Base-by-base conservation (phyloP, 2,888 invertebrate genomes). In the Drosophila falleni region DNA sequence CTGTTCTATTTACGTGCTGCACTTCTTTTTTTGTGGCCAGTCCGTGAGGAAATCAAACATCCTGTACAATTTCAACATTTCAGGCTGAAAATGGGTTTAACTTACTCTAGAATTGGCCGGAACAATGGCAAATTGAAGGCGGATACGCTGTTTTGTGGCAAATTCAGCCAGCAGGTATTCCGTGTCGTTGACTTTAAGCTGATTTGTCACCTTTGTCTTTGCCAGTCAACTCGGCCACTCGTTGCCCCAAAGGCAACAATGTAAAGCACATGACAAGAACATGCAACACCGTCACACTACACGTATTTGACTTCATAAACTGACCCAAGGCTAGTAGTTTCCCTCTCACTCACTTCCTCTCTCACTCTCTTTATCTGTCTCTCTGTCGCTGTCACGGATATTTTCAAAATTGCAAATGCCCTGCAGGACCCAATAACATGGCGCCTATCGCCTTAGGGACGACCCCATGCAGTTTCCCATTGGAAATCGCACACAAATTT, bases 31-130 rank as follows among this genome's bases (percentile, higher is more conserved):
- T 53, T 55, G 44, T 49, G 44, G 58, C 15, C 16, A 29, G 71
- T 87, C 86, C 83, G 50, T 56, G 71, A 78, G 89, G 89, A 89
- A 86, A 86, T 89, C 89, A 89, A 74, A 49, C 66, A 47, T 51
- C 77, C 64, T 26, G 35, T 47, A 53, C 61, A 68, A 63, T 68
- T 64, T 67, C 74, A 66, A 53, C 39, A 59, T 59, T 44, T 33
- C 44, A 23, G 59, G 50, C 59, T 15, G 55, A 26, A n/a, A 42
- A 31, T 72, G 47, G 31, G 49, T 31, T 37, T 37, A 54, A 31
- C 54, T 31, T 3, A 49, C 55, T 23, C 29, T 10, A 29, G 11
- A 29, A 26, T 5, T 26, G 66, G 61, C 67, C 68, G 61, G 71
- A 80, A 71, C 37, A 58, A 37, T 42, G 59, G 59, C 76, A 75